Evolutionary conservation across 2,888 invertebrate species (phyloP).

Genomic region (Leucozona laternaria): DNA sequence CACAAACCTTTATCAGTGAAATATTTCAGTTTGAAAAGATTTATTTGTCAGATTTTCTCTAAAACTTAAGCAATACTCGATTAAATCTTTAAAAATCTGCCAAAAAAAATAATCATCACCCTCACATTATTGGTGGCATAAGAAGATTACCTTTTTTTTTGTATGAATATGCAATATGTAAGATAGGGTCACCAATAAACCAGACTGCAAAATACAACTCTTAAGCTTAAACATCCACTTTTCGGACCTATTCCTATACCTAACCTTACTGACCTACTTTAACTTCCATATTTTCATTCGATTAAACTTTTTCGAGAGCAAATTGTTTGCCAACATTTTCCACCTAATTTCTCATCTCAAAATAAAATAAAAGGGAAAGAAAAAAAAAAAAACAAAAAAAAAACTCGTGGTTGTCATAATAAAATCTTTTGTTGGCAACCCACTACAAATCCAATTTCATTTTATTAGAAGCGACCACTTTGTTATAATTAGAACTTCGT

Average conservation of each 20-base stretch:
- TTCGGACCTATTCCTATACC: neutral
- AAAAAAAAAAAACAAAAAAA: neutral
- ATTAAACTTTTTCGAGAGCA: conserved; percentile 16
- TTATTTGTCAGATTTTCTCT: neutral
- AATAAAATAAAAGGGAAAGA: neutral
- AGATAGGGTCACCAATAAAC: conserved; percentile 15
- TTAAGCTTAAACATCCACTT: conserved; percentile 8
- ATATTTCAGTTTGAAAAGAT: conserved; percentile 4
- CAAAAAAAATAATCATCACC: neutral
- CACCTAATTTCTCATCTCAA: conserved; percentile 13
- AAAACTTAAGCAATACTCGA: conserved; percentile 1
- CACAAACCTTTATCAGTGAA: neutral
- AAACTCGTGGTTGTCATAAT: conserved; percentile 22
- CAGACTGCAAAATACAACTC: conserved; percentile 25
- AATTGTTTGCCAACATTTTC: conserved; percentile 22
- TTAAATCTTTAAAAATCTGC: conserved; percentile 1
- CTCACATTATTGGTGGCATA: neutral
- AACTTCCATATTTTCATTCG: neutral
- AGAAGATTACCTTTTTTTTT: conserved; percentile 13
- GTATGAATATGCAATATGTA: neutral
- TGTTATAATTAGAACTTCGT: conserved; percentile 44
- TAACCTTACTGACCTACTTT: conserved; percentile 33
- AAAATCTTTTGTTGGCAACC: conserved; percentile 34
- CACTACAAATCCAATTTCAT: conserved; percentile 32
- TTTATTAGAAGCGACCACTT: conserved; percentile 40